These are phyloP conservation scores for Eciton burchellii DNA, from an alignment of 1,140 invertebrate species.

Conservation along the genomic window DNA sequence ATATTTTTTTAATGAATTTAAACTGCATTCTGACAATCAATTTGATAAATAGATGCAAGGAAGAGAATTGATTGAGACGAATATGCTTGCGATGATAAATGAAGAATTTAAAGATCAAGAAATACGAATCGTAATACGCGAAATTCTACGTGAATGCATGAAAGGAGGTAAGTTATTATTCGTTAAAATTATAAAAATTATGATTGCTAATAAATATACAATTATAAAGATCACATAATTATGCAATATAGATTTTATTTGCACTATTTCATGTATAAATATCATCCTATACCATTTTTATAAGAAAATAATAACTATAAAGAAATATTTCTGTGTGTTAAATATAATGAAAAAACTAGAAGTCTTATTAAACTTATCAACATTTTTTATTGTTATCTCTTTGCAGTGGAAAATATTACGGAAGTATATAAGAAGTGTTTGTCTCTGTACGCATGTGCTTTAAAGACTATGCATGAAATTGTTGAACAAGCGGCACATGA, in stretches of 20 bases:
- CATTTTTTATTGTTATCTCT: background rate
- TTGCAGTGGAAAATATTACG: conserved; percentile 1
- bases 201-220: background rate
- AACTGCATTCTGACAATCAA: background rate
- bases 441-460: background rate
- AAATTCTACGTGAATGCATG: background rate
- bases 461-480: background rate
- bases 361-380: background rate
- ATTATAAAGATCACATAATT: background rate
- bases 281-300: too few species aligned
- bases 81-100: background rate
- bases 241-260: background rate
- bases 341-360: background rate
- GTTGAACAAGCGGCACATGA: background rate
- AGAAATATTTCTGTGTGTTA: background rate
- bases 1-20: background rate
- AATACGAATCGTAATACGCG: accelerated
- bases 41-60: background rate
- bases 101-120: accelerated
- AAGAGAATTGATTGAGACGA: background rate
- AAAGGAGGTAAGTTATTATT: conserved; percentile 15
- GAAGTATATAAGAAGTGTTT: conserved; percentile 18
- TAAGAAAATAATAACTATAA: too few species aligned
- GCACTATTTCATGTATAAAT: too few species aligned
- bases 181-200: background rate